Evolutionary conservation across 1,140 invertebrate genomes (phyloP).

Genomic region (Danaus plexippus): DNA sequence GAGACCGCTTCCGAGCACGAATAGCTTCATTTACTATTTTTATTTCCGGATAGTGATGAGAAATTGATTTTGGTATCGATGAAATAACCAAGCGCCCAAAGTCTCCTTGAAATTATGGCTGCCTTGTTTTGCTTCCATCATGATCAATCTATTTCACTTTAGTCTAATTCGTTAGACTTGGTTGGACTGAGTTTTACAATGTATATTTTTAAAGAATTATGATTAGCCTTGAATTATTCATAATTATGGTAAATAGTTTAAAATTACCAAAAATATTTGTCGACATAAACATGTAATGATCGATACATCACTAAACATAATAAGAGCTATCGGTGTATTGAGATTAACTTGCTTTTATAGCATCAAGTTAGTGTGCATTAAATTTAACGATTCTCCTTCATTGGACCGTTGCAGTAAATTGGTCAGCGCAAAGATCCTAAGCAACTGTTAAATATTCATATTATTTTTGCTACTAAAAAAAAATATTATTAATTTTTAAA

Average conservation of each 20-base stretch:
- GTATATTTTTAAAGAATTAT: too few species aligned
- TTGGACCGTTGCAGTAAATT: constrained; percentile 55
- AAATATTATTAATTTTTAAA: neutral
- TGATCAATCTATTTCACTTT: too few species aligned
- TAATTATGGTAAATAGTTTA: too few species aligned
- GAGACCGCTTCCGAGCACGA: constrained; percentile 53
- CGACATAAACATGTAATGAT: constrained; percentile 8
- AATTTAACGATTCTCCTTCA: constrained; percentile 64
- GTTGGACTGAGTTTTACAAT: too few species aligned
- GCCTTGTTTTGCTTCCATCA: too few species aligned
- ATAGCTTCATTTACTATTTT: constrained; percentile 72
- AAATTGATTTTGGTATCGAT: constrained; percentile 11
- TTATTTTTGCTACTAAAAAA: constrained; percentile 23
- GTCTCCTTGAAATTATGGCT: too few species aligned
- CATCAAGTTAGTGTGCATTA: constrained; percentile 65
- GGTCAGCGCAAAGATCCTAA: constrained; percentile 52
- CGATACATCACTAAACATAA: constrained; percentile 48
- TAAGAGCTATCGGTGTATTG: constrained; percentile 68
- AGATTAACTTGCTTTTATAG: constrained; percentile 68
- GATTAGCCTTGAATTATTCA: too few species aligned
- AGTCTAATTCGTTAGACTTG: too few species aligned
- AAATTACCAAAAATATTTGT: neutral
- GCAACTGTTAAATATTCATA: constrained; percentile 37
- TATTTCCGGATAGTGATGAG: constrained; percentile 55
- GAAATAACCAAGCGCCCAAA: neutral